These are phyloP conservation scores for Lucifuga dentata DNA, from an alignment of 2,113 vertebrate species.

Conservation along the genomic window DNA sequence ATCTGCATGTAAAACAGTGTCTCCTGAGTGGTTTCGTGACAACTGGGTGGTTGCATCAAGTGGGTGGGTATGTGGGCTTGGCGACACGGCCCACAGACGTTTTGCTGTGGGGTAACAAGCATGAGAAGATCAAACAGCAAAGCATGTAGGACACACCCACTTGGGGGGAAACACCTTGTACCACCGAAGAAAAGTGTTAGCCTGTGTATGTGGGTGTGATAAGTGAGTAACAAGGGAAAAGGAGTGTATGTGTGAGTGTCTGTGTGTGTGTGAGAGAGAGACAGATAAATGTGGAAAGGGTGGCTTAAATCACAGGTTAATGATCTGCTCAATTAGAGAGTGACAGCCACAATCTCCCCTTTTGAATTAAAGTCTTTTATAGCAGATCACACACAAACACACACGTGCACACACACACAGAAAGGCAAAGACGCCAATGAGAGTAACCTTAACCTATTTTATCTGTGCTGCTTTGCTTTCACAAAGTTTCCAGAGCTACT, in stretches of 20 bases:
- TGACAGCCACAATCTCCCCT: conserved; percentile 11
- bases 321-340: conserved; percentile 34
- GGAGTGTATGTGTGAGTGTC: neutral
- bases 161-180: conserved; percentile 30
- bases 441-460: neutral
- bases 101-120: conserved; percentile 19
- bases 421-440: neutral
- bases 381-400: neutral
- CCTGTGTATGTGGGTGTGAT: neutral
- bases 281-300: conserved; percentile 14
- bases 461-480: neutral
- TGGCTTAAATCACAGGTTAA: conserved; percentile 39
- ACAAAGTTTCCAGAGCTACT: neutral
- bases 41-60: conserved; percentile 15
- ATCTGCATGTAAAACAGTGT: conserved; percentile 10
- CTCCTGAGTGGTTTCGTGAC: conserved; percentile 26
- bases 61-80: conserved; percentile 36
- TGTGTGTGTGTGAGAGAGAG: conserved; percentile 1
- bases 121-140: conserved; percentile 41
- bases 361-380: conserved; percentile 20
- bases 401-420: neutral
- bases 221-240: conserved; percentile 28
- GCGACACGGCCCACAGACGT: conserved; percentile 29
- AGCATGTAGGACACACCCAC: conserved; percentile 7
- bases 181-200: conserved; percentile 20